phyloP scores from a whole-genome alignment of 2,888 invertebrate genomes.

The Drosophila neoperkinsi region DNA sequence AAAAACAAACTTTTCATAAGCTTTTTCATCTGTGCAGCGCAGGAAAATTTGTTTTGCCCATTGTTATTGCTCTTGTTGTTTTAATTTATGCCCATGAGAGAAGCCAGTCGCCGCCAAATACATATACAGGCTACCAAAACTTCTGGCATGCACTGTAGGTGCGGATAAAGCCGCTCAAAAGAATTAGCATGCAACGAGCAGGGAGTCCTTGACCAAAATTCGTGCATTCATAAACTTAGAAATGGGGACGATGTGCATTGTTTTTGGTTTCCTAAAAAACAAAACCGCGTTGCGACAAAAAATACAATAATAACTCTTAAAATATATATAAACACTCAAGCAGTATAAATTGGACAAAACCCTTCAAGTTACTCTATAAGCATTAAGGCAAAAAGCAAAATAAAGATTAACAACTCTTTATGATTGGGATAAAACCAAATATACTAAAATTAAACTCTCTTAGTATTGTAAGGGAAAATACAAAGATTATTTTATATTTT shows the following conservation, averaged over 20 bases:
- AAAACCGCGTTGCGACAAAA: conserved; percentile 4
- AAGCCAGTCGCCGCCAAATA: conserved; percentile 32
- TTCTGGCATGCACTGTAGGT: conserved; percentile 43
- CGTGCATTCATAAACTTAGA: conserved; percentile 33
- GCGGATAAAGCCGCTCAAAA: conserved; percentile 59
- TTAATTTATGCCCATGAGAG: conserved; percentile 69
- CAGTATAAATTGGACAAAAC: background rate
- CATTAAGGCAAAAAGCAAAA: background rate
- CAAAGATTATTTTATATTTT: background rate
- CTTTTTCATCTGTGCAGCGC: conserved; percentile 43
- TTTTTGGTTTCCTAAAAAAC: conserved; percentile 11
- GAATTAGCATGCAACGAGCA: conserved; percentile 64
- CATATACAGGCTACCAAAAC: conserved; percentile 13
- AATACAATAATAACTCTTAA: conserved; percentile 1
- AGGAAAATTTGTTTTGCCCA: conserved; percentile 39
- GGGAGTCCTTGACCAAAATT: conserved; percentile 70
- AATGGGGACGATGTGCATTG: conserved; percentile 38
- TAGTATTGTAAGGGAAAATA: background rate
- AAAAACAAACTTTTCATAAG: conserved; percentile 35
- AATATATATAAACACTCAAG: background rate
- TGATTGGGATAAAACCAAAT: background rate
- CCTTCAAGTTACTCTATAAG: background rate
- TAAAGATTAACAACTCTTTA: background rate
- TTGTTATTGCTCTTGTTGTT: conserved; percentile 43
- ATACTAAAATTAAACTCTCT: background rate